These are phyloP conservation scores for Stegastes partitus DNA, from an alignment of 2,113 vertebrate genomes.

Conservation along the genomic window DNA sequence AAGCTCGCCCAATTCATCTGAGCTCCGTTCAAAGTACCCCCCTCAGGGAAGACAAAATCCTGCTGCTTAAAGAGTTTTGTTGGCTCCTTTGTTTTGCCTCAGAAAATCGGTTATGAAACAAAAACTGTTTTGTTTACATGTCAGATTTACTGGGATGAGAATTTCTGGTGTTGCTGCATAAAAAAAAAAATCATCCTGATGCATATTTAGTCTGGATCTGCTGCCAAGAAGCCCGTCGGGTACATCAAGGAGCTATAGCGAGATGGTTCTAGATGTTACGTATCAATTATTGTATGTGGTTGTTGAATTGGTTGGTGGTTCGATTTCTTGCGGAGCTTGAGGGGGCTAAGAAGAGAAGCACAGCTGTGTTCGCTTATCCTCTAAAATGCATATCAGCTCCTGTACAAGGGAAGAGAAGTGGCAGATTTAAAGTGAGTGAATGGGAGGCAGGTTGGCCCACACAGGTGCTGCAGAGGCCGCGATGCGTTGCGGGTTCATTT, in stretches of 20 bases:
- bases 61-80: slow-evolving; percentile 68
- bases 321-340: too few species aligned
- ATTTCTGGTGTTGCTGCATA: slow-evolving; percentile 21
- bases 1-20: slow-evolving; percentile 70
- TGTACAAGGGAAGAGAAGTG: too few species aligned
- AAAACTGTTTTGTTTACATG: slow-evolving; percentile 63
- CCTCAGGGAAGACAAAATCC: slow-evolving; percentile 72
- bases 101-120: slow-evolving; percentile 51
- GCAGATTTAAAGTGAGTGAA: too few species aligned
- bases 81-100: slow-evolving; percentile 63
- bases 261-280: background rate
- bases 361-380: too few species aligned
- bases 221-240: background rate
- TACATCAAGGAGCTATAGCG: background rate
- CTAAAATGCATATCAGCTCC: too few species aligned
- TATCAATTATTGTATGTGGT: too few species aligned
- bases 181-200: background rate
- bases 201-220: background rate
- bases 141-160: slow-evolving; percentile 57
- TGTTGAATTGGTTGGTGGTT: too few species aligned
- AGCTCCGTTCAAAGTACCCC: slow-evolving; percentile 62
- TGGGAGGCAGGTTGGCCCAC: too few species aligned
- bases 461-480: too few species aligned
- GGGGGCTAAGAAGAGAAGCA: too few species aligned
- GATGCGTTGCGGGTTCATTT: too few species aligned